Evolutionary conservation across 2,113 vertebrate genomes (phyloP).

Genomic region (Columba janthina): DNA sequence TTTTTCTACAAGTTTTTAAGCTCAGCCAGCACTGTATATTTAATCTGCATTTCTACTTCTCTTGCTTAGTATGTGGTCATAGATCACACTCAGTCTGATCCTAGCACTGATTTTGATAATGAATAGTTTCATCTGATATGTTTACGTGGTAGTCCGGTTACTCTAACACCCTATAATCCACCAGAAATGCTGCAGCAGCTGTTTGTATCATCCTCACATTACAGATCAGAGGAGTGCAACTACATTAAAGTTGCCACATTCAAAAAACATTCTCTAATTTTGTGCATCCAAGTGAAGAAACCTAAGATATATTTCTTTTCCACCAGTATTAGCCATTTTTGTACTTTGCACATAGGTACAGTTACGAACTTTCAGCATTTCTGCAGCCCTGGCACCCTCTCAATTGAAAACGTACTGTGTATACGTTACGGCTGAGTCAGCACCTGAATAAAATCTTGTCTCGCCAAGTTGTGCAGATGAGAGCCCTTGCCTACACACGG

Average conservation of each 20-base stretch:
- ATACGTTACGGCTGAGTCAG: not conserved
- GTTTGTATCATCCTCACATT: not conserved
- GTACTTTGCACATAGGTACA: not conserved
- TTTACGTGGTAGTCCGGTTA: not conserved
- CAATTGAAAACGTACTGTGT: not conserved
- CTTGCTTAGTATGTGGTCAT: not conserved
- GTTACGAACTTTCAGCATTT: not conserved
- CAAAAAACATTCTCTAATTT: not conserved
- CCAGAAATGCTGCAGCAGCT: not conserved
- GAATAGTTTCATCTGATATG: not conserved
- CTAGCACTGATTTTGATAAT: not conserved
- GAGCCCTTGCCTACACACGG: not conserved
- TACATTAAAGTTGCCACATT: not conserved
- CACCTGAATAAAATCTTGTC: not conserved
- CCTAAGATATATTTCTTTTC: not conserved
- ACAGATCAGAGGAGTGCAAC: not conserved
- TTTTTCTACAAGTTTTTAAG: not conserved
- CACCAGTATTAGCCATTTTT: not conserved
- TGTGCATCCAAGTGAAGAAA: not conserved
- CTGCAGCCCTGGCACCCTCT: not conserved
- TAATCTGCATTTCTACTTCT: not conserved
- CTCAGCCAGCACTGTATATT: not conserved
- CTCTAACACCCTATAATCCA: not conserved
- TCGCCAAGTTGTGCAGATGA: rapidly evolving
- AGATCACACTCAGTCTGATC: not conserved